Evolutionary conservation across 2,797 vertebrate species (phyloP), one percentile per base, ranked within the genome.

Genomic region (Dicrostonyx torquatus): DNA sequence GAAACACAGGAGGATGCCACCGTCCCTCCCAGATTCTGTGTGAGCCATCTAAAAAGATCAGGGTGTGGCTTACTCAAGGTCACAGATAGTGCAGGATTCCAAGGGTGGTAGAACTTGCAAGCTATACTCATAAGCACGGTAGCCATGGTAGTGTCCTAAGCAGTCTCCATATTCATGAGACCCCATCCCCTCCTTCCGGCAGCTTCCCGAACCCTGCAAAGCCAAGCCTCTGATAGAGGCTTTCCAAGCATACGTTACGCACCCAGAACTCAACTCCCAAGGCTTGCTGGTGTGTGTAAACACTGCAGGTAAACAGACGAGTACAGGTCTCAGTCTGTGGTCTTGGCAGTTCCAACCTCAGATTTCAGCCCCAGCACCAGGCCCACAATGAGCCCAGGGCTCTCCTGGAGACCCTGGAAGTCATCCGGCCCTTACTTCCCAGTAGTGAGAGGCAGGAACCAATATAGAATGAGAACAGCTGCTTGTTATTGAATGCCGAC

Each of bases 1-100:
- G 37, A 29, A 89, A 64, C 53, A 75, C 14, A 1, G 29, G 37
- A 62, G 4, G 6, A 14, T 26, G 34, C 60, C 83, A 2, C n/a
- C 43, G 6, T 8, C 55, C 20, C 8, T 20, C 26, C 68, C 58
- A 12, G 6, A 77, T 73, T 86, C 6, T 53, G 0, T 24, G 40
- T 37, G 66, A 93, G 75, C 60, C 73, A 90, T 58, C 48, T 75
- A 66, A 55, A 95, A 43, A 89, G n/a, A 84, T 53, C n/a, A 62
- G 53, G 22, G 55, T 22, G 20, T 37, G 2, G 70, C 55, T 78
- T n/a, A 73, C 26, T 77, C 78, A 90, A 58, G 26, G 48, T 58
- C 53, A 62, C 64, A 89, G 62, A 72, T 48, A n/a, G 13, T 29
- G 24, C 31, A 78, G n/a, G 68, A 84, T 83, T 48, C 29, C 50